Base-by-base conservation (phyloP, 2,113 vertebrate species). In the Gobio gobio region DNA sequence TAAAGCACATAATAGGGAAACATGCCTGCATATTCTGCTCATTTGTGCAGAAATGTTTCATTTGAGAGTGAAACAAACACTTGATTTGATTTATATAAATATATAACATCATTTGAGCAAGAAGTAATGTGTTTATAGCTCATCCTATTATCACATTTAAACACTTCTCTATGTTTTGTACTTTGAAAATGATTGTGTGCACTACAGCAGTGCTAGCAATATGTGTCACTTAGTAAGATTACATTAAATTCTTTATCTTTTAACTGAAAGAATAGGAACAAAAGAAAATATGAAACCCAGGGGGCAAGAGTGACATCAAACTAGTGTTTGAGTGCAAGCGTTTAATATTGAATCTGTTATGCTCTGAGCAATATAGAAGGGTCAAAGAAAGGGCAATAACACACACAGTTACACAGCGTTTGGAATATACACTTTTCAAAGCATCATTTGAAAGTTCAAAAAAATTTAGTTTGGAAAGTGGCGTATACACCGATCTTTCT, bases 341-440 rank as follows among this genome's bases (percentile, higher is more conserved):
- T 72, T 78, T 59, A 58, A 64, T 74, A 16, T 51, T 24, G 2
- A 74, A 49, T 63, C 36, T 36, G 61, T n/a, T 68, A 16, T 47
- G 47, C 47, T n/a, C 59, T 59, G 80, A 66, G 63, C 12, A 1
- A 22, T n/a, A 75, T 13, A 36, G 51, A 40, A 0, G 80, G 85
- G 73, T 82, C 63, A 70, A 8, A 82, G 26, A 36, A 86, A 76
- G 85, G 68, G 1, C 66, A 70, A 58, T 51, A 45, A 72, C 22
- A 33, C 70, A 59, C 49, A 13, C 10, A 33, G 59, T 40, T n/a
- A 29, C 82, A 51, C 43, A 45, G 36, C 10, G 2, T 73, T 47
- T 24, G 2, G 10, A 73, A 73, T 4, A 14, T 5, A 47, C 22
- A 24, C 22, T 14, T 72, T 47, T 5, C 22, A 1, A 13, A 13